Evolutionary conservation across 35 echinoderm and acorn worm species (phyloP).

Genomic region (Lytechinus pictus): DNA sequence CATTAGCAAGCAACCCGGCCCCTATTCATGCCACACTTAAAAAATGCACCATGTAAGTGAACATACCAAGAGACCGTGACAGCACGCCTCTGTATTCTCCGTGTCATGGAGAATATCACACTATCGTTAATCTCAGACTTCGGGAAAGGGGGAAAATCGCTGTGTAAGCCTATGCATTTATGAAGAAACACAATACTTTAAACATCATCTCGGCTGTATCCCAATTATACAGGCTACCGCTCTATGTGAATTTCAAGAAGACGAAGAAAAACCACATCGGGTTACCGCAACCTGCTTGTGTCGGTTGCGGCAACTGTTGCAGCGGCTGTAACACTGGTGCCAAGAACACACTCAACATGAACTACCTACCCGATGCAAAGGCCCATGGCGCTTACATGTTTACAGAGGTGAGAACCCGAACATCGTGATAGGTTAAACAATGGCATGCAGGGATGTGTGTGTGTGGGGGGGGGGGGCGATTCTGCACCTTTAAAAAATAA

Average conservation of each 20-base stretch:
- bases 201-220: not conserved
- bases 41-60: too few species aligned
- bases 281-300: conserved; percentile 72
- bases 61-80: too few species aligned
- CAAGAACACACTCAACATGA: conserved; percentile 86
- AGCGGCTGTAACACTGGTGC: conserved; percentile 89
- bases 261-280: conserved; percentile 68
- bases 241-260: conserved; percentile 79
- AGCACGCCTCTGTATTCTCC: too few species aligned
- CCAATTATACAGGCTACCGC: conserved; percentile 54
- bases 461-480: too few species aligned
- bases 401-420: conserved; percentile 52
- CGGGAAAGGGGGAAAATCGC: not conserved
- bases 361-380: conserved; percentile 73
- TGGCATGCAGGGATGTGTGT: too few species aligned
- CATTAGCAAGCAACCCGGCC: too few species aligned
- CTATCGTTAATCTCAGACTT: too few species aligned
- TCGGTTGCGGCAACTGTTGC: conserved; percentile 79
- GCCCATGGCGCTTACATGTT: conserved; percentile 75
- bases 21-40: too few species aligned
- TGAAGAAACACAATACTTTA: too few species aligned
- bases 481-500: too few species aligned
- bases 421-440: not conserved
- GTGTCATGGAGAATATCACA: too few species aligned
- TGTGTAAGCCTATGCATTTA: too few species aligned